phyloP scores from a whole-genome alignment of 1,140 invertebrate genomes.

The Sarcophaga peregrina region DNA sequence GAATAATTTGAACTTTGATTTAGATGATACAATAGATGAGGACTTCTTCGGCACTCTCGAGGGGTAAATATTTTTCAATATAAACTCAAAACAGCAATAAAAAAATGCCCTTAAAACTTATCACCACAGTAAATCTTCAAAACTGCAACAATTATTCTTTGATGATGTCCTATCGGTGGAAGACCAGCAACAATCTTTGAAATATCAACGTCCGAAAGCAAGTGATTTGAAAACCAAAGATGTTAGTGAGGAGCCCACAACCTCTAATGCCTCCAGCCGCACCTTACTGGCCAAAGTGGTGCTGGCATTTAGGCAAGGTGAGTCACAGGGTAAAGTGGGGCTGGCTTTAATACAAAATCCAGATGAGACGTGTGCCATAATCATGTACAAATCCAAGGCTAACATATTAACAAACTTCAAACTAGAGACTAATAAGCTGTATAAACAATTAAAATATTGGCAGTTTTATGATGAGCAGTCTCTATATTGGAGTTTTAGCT shows the following conservation, averaged over 20 bases:
- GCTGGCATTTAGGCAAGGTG: constrained; percentile 46
- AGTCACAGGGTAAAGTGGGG: constrained; percentile 51
- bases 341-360: constrained; percentile 52
- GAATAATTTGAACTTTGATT: constrained; percentile 41
- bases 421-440: constrained; percentile 22
- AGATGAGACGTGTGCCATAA: constrained; percentile 46
- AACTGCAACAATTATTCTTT: constrained; percentile 42
- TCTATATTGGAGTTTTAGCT: constrained; percentile 56
- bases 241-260: neutral
- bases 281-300: constrained; percentile 55
- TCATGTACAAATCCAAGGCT: constrained; percentile 52
- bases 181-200: constrained; percentile 35
- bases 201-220: constrained; percentile 42
- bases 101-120: neutral
- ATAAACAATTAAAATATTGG: constrained; percentile 49
- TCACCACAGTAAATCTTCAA: constrained; percentile 27
- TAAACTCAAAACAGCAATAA: neutral
- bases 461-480: constrained; percentile 56
- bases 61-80: constrained; percentile 21
- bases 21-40: constrained; percentile 33
- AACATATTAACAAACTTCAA: constrained; percentile 44
- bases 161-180: neutral
- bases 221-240: constrained; percentile 10
- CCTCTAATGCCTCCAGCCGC: neutral
- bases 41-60: constrained; percentile 42